Evolutionary conservation across 2,888 invertebrate genomes (phyloP), one percentile per base, ranked within the genome.

Genomic region (Drosophila testacea): DNA sequence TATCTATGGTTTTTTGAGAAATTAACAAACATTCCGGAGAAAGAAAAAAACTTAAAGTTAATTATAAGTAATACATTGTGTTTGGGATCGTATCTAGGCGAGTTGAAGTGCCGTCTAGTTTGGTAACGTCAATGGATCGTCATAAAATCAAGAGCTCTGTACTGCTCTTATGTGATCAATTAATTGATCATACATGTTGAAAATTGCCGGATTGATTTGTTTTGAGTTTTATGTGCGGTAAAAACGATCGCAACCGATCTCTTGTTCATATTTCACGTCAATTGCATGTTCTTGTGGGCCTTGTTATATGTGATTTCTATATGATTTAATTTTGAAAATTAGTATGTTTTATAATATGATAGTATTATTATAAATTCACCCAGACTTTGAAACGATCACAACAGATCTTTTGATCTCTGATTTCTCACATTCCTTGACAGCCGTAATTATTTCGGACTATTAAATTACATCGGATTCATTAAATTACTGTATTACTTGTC

Each of bases 1-100:
- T 48, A 73, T 73, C 73, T 46, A 34, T 16, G 54, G 13, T 41
- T 13, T 44, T 42, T 50, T 16, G 30, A 54, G 22, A 54, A 56
- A 27, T 32, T 36, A 59, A 50, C 44, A 22, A 51, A 28, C 22
- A 34, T 36, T 44, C 30, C 30, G 27, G 0, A 38, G 16, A 16
- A 71, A 56, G 0, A 38, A 16, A 16, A 69, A 56, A 55, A 44
- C 47, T 59, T 62, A 6, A 28, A 46, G 28, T 73, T 73, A 68
- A 68, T 68, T 59, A 62, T 7, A 57, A 62, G 11, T 32, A 62
- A 10, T 32, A 38, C 30, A 54, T 69, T 28, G 46, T 52, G 54
- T 61, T 16, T 13, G 28, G 54, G 16, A 36, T 48, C 42, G 38
- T 50, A 70, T 70, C 50, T 32, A 4, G 4, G 10, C 16, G 13